Base-by-base conservation (phyloP, 30 jellyfish, hydroid and myxozoan genomes). In the Hydractinia echinata region DNA sequence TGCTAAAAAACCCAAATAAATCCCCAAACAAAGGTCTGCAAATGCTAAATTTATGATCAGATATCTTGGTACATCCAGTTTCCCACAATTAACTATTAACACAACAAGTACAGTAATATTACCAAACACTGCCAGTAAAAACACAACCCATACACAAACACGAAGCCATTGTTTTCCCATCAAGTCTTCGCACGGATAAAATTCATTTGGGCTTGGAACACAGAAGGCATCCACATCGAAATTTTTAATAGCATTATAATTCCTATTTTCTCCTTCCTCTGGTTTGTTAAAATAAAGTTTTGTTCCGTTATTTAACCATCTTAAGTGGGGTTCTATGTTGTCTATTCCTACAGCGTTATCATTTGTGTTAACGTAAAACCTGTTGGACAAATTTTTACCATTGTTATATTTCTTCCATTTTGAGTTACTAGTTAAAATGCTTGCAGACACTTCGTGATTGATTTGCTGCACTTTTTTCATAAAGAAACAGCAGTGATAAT, bases 151-250 rank as follows among this genome's bases (percentile, higher is more conserved):
- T 8, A 93, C 96, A 69, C 99, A 93, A 54, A 87, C 79, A 7
- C 99, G 95, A 8, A 93, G 95, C 99, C 99, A 93, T 64, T 93
- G 89, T 51, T 84, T 79, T 7, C 96, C 80, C 95, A 93, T 86
- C 67, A 93, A 90, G 66, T 93, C 95, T 54, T 93, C 99, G 71
- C 99, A 93, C 54, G 99, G 99, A 61, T 93, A 93, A 70, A 93
- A 93, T n/a, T 64, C 99, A 72, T 93, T 84, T 8, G 99, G 99
- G 16, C 74, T 55, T 16, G 99, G 99, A 7, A 72, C 76, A 68
- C 99, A 93, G 52, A 83, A 61, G 15, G 87, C 54, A 30, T 80
- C 84, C 21, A 39, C 74, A 30, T 58, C 8, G 73, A 77, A 50
- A 53, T 39, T 3, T 50, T 74, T 44, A 60, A 53, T 50, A 69